Base-by-base conservation (phyloP, 2,888 invertebrate genomes). In the Volucella zonaria region DNA sequence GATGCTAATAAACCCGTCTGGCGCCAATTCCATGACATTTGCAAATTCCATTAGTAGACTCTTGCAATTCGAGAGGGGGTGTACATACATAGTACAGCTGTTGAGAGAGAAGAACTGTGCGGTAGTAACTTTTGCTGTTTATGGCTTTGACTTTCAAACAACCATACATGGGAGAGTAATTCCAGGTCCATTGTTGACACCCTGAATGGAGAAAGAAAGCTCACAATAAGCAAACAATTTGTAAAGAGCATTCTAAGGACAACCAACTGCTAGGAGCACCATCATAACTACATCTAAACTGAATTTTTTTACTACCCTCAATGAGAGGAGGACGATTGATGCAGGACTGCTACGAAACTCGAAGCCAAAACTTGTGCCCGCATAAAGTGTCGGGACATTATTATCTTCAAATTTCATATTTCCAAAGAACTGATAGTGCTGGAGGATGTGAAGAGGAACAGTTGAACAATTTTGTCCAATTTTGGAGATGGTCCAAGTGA, bases 381-480 rank as follows among this genome's bases (percentile, higher is more conserved):
- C 86, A 88, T 88, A 88, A 90, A 91, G 91, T 91, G 91, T 90
- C 90, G 89, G 89, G 88, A 88, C 89, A 91, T 91, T 90, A 91
- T 91, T 90, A 91, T 91, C 90, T 88, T 88, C 88, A 88, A 89
- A 90, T 89, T 91, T 91, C 89, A 91, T 91, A 90, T 89, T 89
- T 90, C 85, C 77, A 66, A 54, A 10, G 14, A 18, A 45, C n/a
- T 8, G 23, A 64, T 45, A 23, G 74, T 31, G 6, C 31, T 31
- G 31, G 6, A 31, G 31, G 6, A 31, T 31, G 31, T 31, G 6
- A 0, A 31, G 38, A 52, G 23, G 43, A 14, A 40, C 71, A 59
- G 12, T 77, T 31, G 31, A 31, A 31, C 6, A 6, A 11, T 40
- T 54, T 42, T 45, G 38, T 58, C 6, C 31, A 31, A 31, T 49